Evolutionary conservation across 2,888 invertebrate species (phyloP).

Genomic region (Bombyx huttoni): DNA sequence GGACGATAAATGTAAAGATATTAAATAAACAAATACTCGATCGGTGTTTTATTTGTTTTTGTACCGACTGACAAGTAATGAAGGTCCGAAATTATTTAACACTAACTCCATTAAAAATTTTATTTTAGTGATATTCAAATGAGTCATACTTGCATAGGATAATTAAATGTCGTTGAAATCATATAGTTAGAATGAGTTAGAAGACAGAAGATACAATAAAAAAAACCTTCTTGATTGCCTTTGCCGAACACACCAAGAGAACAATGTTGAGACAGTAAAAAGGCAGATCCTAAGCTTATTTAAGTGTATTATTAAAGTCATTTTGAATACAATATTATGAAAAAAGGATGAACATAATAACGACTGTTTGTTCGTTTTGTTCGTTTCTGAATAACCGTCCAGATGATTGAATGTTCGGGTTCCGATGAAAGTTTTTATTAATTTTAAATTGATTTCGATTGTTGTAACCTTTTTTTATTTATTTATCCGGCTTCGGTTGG

Average conservation of each 20-base stretch:
- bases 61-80: not conserved
- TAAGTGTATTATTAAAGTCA: slow-evolving; percentile 36
- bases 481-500: slow-evolving; percentile 10
- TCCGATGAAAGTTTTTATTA: slow-evolving; percentile 27
- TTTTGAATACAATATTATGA: slow-evolving; percentile 26
- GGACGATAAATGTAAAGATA: not conserved
- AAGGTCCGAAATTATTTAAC: too few relatives aligned
- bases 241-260: too few relatives aligned
- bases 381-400: slow-evolving; percentile 21
- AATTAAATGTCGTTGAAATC: too few relatives aligned
- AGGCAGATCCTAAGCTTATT: not conserved
- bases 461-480: slow-evolving; percentile 18
- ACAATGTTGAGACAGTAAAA: too few relatives aligned
- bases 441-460: slow-evolving; percentile 31
- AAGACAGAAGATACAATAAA: too few relatives aligned
- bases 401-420: slow-evolving; percentile 30
- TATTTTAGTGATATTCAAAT: too few relatives aligned
- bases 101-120: too few relatives aligned
- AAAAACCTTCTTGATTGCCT: too few relatives aligned
- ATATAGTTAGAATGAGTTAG: too few relatives aligned
- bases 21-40: not conserved
- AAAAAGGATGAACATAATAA: slow-evolving; percentile 30
- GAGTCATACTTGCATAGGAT: too few relatives aligned
- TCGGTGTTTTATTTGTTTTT: not conserved
- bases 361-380: slow-evolving; percentile 26